Percentiles rank a stretch among this genome's conserved stretches.
Evolutionary conservation across 2,888 invertebrate genomes (phyloP).

Genomic region (Plagodis pulveraria): DNA sequence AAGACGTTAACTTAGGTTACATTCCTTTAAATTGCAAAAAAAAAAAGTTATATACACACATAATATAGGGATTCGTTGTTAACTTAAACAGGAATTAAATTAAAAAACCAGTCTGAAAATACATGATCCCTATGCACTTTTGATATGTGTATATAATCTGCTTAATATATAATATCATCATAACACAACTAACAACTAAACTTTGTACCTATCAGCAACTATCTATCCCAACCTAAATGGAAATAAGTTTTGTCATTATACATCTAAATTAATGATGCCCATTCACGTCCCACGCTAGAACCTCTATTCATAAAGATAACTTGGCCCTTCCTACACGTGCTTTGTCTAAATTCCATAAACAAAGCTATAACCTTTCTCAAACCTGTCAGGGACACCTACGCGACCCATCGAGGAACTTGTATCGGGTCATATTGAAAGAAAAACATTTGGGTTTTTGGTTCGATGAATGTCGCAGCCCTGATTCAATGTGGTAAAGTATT

Average conservation of each 20-base stretch:
- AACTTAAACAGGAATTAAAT: no score
- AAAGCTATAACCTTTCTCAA: constrained; percentile 40
- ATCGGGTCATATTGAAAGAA: constrained; percentile 2
- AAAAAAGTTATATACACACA: no score
- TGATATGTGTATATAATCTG: no score
- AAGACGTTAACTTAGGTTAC: no score
- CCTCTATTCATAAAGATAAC: constrained; percentile 36
- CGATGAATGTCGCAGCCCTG: not conserved
- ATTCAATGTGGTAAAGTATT: constrained; percentile 5
- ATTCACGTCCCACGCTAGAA: constrained; percentile 35
- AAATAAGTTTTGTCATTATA: constrained; percentile 36
- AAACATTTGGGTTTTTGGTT: constrained; percentile 1
- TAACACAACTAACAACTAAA: no score
- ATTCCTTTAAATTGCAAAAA: no score
- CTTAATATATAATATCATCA: no score
- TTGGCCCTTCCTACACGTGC: constrained; percentile 38
- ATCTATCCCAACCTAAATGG: constrained; percentile 18
- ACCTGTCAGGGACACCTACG: constrained; percentile 37
- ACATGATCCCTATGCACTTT: no score
- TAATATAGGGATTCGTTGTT: no score
- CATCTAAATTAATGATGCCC: constrained; percentile 37
- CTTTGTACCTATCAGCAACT: no score
- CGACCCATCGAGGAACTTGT: constrained; percentile 13
- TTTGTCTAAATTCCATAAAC: constrained; percentile 43
- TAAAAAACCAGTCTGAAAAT: no score